phyloP scores from a whole-genome alignment of 2,888 invertebrate genomes.

The Tiliacea aurago region DNA sequence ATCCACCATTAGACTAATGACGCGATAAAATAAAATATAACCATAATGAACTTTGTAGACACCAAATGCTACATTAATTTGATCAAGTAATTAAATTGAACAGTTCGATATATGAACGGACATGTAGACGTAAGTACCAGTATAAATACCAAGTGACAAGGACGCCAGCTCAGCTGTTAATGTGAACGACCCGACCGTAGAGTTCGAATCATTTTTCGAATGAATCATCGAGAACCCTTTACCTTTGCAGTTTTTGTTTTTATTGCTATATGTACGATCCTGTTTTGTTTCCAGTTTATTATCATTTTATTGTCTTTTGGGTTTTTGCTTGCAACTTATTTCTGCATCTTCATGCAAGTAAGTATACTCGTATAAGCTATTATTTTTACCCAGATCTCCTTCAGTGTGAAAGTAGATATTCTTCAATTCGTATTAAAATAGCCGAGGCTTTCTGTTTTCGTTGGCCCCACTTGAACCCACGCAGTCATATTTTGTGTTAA shows the following conservation, averaged over 20 bases:
- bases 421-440: not conserved
- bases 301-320: not conserved
- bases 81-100: conserved; percentile 7
- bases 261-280: not conserved
- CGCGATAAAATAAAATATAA: conserved; percentile 1
- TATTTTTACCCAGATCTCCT: not conserved
- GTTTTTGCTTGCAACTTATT: not conserved
- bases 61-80: not conserved
- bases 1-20: conserved; percentile 18
- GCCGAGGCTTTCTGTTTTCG: conserved; percentile 4
- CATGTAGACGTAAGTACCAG: conserved; percentile 17
- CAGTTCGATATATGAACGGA: conserved; percentile 23
- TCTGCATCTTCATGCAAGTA: not conserved
- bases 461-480: conserved; percentile 33
- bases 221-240: conserved; percentile 67
- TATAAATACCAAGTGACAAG: conserved; percentile 63
- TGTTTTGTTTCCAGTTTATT: conserved; percentile 26
- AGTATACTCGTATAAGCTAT: no score
- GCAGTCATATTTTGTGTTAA: conserved; percentile 28
- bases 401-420: conserved; percentile 14
- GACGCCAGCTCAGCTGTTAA: conserved; percentile 70
- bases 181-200: conserved; percentile 71
- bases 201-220: conserved; percentile 59
- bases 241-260: conserved; percentile 44
- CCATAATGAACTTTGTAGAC: conserved; percentile 21